phyloP scores from a whole-genome alignment of 2,797 vertebrate species.

The Galago senegalensis region DNA sequence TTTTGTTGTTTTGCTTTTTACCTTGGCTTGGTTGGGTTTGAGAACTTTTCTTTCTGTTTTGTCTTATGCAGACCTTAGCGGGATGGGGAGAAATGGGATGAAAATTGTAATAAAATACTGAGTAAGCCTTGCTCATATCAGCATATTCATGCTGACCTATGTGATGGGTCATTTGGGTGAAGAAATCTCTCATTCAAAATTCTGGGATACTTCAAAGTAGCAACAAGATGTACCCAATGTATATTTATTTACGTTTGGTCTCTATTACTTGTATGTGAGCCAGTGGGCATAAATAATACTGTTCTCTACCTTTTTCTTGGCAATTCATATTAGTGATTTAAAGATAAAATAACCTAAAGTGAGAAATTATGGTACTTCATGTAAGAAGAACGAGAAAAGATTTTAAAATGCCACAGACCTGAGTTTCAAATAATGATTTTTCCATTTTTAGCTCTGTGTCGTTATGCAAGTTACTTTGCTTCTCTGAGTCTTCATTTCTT shows the following conservation, averaged over 20 bases:
- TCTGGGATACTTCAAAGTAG: slow-evolving; percentile 25
- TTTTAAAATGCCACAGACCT: slow-evolving; percentile 25
- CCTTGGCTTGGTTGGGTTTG: not conserved
- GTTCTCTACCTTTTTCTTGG: not conserved
- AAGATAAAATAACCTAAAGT: slow-evolving; percentile 27
- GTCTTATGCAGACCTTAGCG: not conserved
- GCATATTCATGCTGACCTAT: not conserved
- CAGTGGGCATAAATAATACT: not conserved
- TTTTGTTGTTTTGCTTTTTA: not conserved
- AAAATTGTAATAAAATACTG: slow-evolving; percentile 51
- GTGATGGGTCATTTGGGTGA: not conserved
- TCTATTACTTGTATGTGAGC: slow-evolving; percentile 10
- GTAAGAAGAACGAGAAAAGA: not conserved
- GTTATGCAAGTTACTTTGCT: slow-evolving; percentile 40
- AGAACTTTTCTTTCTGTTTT: not conserved
- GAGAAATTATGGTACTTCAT: not conserved
- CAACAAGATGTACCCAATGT: not conserved
- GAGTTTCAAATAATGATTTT: slow-evolving; percentile 2
- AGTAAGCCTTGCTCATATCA: slow-evolving; percentile 41
- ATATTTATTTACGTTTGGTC: not conserved
- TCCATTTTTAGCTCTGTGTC: not conserved
- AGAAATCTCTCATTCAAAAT: slow-evolving; percentile 24
- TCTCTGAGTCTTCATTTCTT: slow-evolving; percentile 53
- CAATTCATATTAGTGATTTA: slow-evolving; percentile 37
- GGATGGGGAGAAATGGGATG: not conserved